A percentile compares a stretch with the other conserved stretches of the same genome.
Conservation (phyloP, 2,797 vertebrate genomes). For the Trichosurus vulpecula region DNA sequence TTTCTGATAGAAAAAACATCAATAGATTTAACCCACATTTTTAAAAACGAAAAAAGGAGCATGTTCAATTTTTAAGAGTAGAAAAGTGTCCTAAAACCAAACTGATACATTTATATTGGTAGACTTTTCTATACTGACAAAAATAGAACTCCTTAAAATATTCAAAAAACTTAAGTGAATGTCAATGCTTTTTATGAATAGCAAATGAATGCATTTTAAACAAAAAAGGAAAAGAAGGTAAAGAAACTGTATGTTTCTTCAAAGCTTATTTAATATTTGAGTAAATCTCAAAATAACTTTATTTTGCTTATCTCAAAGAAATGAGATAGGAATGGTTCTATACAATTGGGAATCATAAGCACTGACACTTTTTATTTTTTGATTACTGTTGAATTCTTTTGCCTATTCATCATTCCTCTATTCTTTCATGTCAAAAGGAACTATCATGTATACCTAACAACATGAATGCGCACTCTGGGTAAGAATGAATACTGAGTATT, state of each 20-base stretch:
- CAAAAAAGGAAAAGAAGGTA: not conserved
- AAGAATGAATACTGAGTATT: slow-evolving; percentile 1
- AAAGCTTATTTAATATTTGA: slow-evolving; percentile 17
- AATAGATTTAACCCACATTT: not conserved
- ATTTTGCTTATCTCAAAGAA: slow-evolving; percentile 33
- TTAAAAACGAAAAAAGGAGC: not conserved
- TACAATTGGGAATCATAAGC: slow-evolving; percentile 5
- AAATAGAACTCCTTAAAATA: not conserved
- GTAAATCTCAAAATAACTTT: slow-evolving; percentile 12
- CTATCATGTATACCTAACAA: not conserved
- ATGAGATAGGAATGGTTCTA: not conserved
- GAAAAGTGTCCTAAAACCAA: not conserved
- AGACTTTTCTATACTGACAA: not conserved
- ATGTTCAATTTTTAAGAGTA: not conserved
- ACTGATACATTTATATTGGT: not conserved
- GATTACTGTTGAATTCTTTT: not conserved
- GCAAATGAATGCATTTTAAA: not conserved
- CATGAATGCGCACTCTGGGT: not conserved
- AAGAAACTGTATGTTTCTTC: not conserved
- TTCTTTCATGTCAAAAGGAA: slow-evolving; percentile 16
- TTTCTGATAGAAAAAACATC: not conserved
- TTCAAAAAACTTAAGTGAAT: not conserved
- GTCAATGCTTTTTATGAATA: slow-evolving; percentile 17
- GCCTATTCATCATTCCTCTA: slow-evolving; percentile 2
- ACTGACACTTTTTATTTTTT: slow-evolving; percentile 10